phyloP scores from a whole-genome alignment of 2,113 vertebrate genomes.

The Mirounga angustirostris region DNA sequence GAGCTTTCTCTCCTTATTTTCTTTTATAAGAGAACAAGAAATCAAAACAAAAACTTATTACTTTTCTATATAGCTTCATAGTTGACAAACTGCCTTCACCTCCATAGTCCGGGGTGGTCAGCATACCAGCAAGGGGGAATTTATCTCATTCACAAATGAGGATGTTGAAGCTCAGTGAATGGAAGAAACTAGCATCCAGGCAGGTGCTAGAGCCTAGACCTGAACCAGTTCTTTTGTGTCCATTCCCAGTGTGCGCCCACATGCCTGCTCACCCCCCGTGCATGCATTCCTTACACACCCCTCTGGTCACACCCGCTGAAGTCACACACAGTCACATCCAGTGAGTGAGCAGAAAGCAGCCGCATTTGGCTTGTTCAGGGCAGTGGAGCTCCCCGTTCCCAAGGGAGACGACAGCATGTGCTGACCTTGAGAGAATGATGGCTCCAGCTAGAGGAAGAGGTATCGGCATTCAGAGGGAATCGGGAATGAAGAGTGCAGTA shows the following conservation, averaged over 20 bases:
- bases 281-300: background rate
- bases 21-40: background rate
- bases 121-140: background rate
- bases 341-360: background rate
- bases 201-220: background rate
- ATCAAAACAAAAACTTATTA: background rate
- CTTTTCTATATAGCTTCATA: background rate
- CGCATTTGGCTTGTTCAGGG: background rate
- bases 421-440: constrained; percentile 64
- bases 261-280: background rate
- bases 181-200: background rate
- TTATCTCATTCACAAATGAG: background rate
- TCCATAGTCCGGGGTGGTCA: background rate
- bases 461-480: constrained; percentile 53
- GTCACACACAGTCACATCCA: background rate
- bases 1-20: background rate
- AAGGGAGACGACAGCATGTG: background rate
- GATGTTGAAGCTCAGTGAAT: background rate
- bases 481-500: background rate
- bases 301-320: background rate
- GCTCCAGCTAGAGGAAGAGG: constrained; percentile 20
- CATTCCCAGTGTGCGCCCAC: too few relatives aligned
- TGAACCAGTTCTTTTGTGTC: background rate
- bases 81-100: background rate
- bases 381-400: background rate